phyloP scores from a whole-genome alignment of 2,113 vertebrate species.

The Pipra filicauda region DNA sequence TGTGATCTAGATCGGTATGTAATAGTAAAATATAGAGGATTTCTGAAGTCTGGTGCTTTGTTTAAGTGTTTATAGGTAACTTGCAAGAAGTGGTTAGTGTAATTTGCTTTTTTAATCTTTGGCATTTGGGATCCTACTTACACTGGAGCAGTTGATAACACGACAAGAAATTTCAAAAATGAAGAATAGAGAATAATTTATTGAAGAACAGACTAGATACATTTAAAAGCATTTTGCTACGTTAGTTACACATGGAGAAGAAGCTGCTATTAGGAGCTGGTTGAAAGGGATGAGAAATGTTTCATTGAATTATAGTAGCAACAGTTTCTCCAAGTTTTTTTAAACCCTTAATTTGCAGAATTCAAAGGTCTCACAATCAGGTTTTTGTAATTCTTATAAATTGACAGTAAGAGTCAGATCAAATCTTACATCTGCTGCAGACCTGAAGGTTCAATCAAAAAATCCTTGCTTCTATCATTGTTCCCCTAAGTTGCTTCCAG shows the following conservation, averaged over 20 bases:
- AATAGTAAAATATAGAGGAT: not conserved
- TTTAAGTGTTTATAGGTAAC: not conserved
- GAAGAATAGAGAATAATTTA: not conserved
- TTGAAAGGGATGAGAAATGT: not conserved
- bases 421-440: not conserved
- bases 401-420: not conserved
- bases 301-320: not conserved
- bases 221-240: not conserved
- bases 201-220: not conserved
- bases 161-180: not conserved
- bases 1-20: not conserved
- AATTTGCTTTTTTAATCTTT: not conserved
- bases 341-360: not conserved
- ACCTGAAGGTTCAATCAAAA: not conserved
- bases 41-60: not conserved
- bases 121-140: not conserved
- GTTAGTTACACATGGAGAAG: not conserved
- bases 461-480: not conserved
- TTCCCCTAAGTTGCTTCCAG: not conserved
- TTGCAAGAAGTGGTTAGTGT: fast-evolving
- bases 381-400: not conserved
- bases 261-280: not conserved
- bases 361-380: not conserved
- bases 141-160: not conserved
- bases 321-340: not conserved